Evolutionary conservation across 2,797 vertebrate genomes (phyloP).

Genomic region (Danio jaintianensis): DNA sequence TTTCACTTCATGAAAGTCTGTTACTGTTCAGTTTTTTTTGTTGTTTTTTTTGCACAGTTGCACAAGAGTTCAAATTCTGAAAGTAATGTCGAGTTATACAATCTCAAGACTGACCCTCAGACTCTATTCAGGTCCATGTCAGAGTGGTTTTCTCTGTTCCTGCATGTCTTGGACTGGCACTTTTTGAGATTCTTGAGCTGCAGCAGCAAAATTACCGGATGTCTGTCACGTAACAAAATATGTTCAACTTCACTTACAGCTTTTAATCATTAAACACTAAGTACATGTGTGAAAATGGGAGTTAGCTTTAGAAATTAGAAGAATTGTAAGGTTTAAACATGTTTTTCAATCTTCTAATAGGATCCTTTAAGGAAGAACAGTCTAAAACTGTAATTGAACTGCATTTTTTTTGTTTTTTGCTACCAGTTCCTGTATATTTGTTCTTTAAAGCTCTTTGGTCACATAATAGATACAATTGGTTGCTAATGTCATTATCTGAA

Average conservation of each 20-base stretch:
- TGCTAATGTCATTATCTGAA: background rate
- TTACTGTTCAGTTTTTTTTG: background rate
- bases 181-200: conserved; percentile 10
- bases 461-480: background rate
- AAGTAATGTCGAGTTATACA: conserved; percentile 27
- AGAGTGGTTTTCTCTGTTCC: conserved; percentile 32
- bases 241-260: conserved; percentile 11
- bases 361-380: background rate
- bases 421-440: background rate
- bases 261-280: conserved; percentile 23
- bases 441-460: background rate
- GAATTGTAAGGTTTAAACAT: conserved; percentile 1
- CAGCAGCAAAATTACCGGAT: background rate
- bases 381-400: background rate
- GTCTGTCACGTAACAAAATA: conserved; percentile 19
- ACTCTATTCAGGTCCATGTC: conserved; percentile 37
- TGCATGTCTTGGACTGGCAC: conserved; percentile 12
- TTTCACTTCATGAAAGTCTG: conserved; percentile 24
- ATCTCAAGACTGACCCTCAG: conserved; percentile 27
- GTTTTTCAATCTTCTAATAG: background rate
- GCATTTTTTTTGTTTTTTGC: background rate
- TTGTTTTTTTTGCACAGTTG: conserved; percentile 58
- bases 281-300: background rate
- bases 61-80: conserved; percentile 50
- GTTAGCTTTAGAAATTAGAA: conserved; percentile 17